These are phyloP conservation scores for Cryptocephalus primarius DNA, from an alignment of 2,888 invertebrate species.

Conservation along the genomic window DNA sequence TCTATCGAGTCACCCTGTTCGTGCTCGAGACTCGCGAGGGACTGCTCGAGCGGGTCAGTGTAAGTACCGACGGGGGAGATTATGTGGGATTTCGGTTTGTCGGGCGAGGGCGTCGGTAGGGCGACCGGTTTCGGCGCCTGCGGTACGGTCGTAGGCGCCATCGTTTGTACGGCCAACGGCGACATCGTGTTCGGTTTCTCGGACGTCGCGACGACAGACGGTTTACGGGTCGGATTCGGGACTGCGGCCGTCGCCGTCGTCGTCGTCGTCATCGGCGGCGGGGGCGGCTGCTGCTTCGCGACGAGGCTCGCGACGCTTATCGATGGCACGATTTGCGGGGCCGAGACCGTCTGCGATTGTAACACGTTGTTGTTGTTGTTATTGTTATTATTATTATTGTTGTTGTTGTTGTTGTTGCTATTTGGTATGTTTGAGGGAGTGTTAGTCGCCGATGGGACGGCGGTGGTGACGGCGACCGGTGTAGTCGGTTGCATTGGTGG, in stretches of 20 bases:
- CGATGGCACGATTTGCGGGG: conserved; percentile 12
- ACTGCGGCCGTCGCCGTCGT: conserved; percentile 9
- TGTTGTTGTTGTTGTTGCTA: neutral
- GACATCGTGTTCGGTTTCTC: conserved; percentile 10
- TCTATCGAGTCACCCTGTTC: conserved; percentile 31
- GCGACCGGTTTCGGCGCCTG: conserved; percentile 31
- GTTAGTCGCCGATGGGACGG: too few relatives aligned
- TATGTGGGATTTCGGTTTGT: conserved; percentile 29
- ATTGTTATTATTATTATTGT: neutral
- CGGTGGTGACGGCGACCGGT: conserved; percentile 15
- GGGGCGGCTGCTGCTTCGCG: conserved; percentile 21
- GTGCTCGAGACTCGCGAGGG: conserved; percentile 58
- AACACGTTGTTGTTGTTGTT: neutral
- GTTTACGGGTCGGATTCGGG: conserved; percentile 1
- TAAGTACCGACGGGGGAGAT: conserved; percentile 33
- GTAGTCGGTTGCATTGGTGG: conserved; percentile 15
- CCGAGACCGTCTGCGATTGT: conserved; percentile 1
- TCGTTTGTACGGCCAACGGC: conserved; percentile 18
- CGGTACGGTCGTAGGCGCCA: conserved; percentile 31
- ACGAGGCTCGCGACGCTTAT: conserved; percentile 16
- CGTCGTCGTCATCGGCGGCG: conserved; percentile 9
- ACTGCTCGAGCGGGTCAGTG: conserved; percentile 61
- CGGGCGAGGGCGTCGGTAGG: conserved; percentile 27
- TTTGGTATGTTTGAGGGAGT: conserved; percentile 11
- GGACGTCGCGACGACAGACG: conserved; percentile 1